These are phyloP conservation scores for Apaloderma vittatum DNA, from an alignment of 2,113 vertebrate genomes.

Conservation along the genomic window DNA sequence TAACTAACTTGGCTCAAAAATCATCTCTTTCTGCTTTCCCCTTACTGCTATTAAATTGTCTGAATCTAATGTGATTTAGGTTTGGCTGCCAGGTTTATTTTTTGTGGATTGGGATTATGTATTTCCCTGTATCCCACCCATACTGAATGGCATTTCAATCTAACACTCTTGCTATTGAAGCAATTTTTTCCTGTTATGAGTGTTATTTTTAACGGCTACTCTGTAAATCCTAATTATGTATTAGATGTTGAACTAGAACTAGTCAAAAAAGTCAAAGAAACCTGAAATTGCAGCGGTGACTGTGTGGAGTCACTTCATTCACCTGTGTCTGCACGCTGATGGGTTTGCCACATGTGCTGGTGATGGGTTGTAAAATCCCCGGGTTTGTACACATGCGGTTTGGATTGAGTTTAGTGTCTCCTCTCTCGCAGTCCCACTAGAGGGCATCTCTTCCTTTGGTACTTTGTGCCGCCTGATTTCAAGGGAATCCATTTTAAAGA, in stretches of 20 bases:
- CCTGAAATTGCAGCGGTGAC: not conserved
- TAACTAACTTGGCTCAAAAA: not conserved
- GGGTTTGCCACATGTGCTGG: not conserved
- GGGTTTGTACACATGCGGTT: not conserved
- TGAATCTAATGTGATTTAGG: not conserved
- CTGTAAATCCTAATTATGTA: not conserved
- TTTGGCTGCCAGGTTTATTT: not conserved
- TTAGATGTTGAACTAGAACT: not conserved
- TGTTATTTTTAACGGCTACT: slow-evolving; percentile 27
- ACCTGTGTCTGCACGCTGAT: not conserved
- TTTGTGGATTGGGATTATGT: not conserved
- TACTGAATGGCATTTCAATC: not conserved
- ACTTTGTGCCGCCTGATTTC: not conserved
- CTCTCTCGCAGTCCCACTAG: slow-evolving; percentile 15
- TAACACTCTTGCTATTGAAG: not conserved
- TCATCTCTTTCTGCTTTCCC: not conserved
- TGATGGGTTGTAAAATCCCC: not conserved
- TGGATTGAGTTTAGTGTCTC: not conserved
- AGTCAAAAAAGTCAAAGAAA: not conserved
- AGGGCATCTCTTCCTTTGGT: not conserved
- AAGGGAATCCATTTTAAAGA: not conserved
- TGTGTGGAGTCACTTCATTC: not conserved
- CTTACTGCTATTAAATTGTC: slow-evolving; percentile 4
- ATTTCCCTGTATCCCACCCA: not conserved
- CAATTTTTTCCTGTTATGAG: not conserved